Evolutionary conservation across 2,888 invertebrate genomes (phyloP).

Genomic region (Pyrrhia umbra): DNA sequence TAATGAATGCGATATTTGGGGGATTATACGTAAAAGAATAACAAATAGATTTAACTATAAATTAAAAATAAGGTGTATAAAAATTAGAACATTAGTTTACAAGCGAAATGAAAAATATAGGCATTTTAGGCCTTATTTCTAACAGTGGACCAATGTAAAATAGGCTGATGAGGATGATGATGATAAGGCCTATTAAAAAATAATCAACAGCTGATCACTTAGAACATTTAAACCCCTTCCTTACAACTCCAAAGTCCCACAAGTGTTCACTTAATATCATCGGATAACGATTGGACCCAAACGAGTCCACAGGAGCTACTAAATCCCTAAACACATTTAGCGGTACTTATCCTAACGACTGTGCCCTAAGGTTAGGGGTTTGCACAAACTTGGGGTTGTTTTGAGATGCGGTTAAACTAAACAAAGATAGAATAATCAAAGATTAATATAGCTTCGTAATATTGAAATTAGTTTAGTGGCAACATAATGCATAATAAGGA

Average conservation of each 20-base stretch:
- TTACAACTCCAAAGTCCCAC: slow-evolving; percentile 18
- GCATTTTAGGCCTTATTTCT: too few relatives aligned
- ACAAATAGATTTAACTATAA: too few relatives aligned
- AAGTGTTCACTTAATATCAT: slow-evolving; percentile 42
- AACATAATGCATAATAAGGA: neutral
- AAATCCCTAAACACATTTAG: slow-evolving; percentile 47
- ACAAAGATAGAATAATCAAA: neutral
- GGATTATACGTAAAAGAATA: too few relatives aligned
- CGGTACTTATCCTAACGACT: slow-evolving; percentile 42
- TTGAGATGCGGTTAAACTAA: slow-evolving; percentile 1
- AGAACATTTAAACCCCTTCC: slow-evolving; percentile 13
- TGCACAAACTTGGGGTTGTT: slow-evolving; percentile 1
- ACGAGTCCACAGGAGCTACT: slow-evolving; percentile 32
- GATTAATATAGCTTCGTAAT: neutral
- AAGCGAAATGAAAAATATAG: too few relatives aligned
- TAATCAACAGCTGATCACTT: neutral
- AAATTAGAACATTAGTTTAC: too few relatives aligned
- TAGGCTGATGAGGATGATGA: neutral
- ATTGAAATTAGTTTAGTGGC: neutral
- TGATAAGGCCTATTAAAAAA: neutral
- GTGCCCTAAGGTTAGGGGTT: slow-evolving; percentile 18
- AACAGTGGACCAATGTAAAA: too few relatives aligned
- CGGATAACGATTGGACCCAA: slow-evolving; percentile 26
- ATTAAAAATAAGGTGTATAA: too few relatives aligned
- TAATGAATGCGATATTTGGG: too few relatives aligned